Percentiles rank a stretch among this genome's conserved stretches.
Conservation (phyloP, 2,888 invertebrate species). For the Oasisia sp. region DNA sequence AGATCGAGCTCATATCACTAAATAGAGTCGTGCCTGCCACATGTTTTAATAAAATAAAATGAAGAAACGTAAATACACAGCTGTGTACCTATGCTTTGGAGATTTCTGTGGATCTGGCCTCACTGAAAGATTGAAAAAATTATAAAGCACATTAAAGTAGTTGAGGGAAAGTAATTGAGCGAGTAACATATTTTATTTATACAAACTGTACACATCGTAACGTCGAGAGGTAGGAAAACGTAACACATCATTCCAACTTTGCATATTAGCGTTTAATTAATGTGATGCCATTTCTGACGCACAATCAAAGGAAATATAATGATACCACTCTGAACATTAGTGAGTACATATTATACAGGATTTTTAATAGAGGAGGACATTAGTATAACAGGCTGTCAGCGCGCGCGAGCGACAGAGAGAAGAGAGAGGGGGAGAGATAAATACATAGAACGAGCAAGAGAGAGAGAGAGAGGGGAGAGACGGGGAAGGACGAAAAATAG, state of each 20-base stretch:
- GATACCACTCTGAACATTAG: conserved; percentile 72
- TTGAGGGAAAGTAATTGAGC: neutral
- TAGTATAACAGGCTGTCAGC: neutral
- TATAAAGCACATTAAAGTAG: neutral
- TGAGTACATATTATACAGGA: neutral
- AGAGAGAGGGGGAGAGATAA: neutral
- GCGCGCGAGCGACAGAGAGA: neutral
- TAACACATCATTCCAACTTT: neutral
- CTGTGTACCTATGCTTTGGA: too few species aligned
- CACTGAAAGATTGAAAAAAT: neutral
- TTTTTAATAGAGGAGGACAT: neutral
- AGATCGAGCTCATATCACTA: too few species aligned
- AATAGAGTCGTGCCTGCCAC: too few species aligned
- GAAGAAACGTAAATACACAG: too few species aligned
- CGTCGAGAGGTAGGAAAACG: neutral
- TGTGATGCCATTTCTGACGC: neutral
- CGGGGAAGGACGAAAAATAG: neutral
- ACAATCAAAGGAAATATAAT: conserved; percentile 83
- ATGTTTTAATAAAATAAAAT: too few species aligned
- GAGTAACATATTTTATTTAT: conserved; percentile 17
- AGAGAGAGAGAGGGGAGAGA: neutral
- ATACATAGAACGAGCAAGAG: neutral
- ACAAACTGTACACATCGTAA: neutral
- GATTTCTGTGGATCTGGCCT: too few species aligned
- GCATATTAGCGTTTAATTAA: neutral